These are phyloP conservation scores for Oscheius sp. DNA, from an alignment of 2,888 invertebrate species.

Conservation along the genomic window DNA sequence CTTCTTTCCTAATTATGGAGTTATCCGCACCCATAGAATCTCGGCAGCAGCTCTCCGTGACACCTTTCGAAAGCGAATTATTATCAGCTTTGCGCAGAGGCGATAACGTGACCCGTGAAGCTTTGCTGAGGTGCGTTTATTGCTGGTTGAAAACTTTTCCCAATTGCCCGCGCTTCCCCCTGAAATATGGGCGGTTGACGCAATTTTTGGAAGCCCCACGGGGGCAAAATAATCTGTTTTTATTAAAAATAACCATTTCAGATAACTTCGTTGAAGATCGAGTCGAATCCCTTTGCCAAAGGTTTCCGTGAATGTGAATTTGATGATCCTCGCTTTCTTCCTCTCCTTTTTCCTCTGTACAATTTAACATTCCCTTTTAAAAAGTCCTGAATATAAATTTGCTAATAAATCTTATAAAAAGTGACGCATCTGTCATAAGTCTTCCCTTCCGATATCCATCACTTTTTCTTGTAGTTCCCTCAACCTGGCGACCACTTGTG, in stretches of 20 bases:
- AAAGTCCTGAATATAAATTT: conserved; percentile 9
- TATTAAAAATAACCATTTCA: conserved; percentile 76
- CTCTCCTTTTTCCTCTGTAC: conserved; percentile 32
- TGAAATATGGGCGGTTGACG: conserved; percentile 38
- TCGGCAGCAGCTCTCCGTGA: background rate
- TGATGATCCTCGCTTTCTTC: conserved; percentile 35
- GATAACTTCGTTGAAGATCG: conserved; percentile 97
- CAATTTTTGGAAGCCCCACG: conserved; percentile 33
- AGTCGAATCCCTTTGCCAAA: conserved; percentile 98
- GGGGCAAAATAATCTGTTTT: conserved; percentile 19
- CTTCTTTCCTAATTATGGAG: background rate
- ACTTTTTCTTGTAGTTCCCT: conserved; percentile 23
- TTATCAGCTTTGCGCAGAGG: conserved; percentile 65
- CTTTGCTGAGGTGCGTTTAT: conserved; percentile 69
- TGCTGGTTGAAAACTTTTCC: conserved; percentile 70
- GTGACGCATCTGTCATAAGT: background rate
- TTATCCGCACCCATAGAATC: background rate
- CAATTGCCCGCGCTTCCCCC: conserved; percentile 58
- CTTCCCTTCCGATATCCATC: background rate
- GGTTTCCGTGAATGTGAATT: conserved; percentile 89
- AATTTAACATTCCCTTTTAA: conserved; percentile 35
- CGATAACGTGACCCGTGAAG: conserved; percentile 69
- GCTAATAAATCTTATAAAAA: background rate
- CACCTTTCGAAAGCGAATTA: background rate
- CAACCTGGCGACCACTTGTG: conserved; percentile 17